Evolutionary conservation across 2,888 invertebrate genomes (phyloP).

Genomic region (Caenorhabditis panamensis): DNA sequence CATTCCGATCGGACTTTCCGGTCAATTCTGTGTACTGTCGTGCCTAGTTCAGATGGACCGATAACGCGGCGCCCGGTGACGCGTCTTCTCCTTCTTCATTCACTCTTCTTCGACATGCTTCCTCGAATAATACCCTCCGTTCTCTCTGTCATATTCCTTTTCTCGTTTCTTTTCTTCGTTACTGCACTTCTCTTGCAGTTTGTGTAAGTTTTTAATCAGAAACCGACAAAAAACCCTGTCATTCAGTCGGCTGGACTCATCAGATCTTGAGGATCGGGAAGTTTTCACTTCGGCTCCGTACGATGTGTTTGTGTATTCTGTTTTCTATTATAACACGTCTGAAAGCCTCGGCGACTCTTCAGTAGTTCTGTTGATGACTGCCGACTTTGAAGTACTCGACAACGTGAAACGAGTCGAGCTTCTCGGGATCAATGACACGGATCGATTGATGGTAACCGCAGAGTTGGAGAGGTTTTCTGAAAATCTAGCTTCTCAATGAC

Average conservation of each 20-base stretch:
- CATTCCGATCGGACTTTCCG: background rate
- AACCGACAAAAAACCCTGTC: background rate
- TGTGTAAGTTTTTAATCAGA: constrained; percentile 39
- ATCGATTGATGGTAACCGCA: constrained; percentile 15
- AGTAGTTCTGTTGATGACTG: constrained; percentile 48
- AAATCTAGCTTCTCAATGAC: background rate
- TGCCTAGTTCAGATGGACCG: constrained; percentile 17
- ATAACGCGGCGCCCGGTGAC: constrained; percentile 2
- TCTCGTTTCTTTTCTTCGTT: constrained; percentile 53
- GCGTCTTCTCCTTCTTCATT: too few relatives aligned
- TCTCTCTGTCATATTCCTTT: constrained; percentile 48
- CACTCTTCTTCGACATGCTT: constrained; percentile 48
- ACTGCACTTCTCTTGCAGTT: constrained; percentile 45
- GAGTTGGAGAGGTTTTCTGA: constrained; percentile 46
- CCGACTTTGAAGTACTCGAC: constrained; percentile 53
- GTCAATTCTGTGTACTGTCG: constrained; percentile 11
- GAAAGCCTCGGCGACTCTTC: constrained; percentile 56
- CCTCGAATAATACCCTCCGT: constrained; percentile 52
- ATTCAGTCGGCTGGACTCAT: constrained; percentile 32
- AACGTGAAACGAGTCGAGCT: constrained; percentile 32
- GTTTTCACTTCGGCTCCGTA: constrained; percentile 47
- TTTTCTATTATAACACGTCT: constrained; percentile 52
- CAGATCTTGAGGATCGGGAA: constrained; percentile 35
- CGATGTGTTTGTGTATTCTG: constrained; percentile 51
- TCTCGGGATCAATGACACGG: constrained; percentile 30